Percentiles rank a stretch among this genome's conserved stretches.
Conservation (phyloP, 2,888 invertebrate genomes). For the Limnephilus lunatus region DNA sequence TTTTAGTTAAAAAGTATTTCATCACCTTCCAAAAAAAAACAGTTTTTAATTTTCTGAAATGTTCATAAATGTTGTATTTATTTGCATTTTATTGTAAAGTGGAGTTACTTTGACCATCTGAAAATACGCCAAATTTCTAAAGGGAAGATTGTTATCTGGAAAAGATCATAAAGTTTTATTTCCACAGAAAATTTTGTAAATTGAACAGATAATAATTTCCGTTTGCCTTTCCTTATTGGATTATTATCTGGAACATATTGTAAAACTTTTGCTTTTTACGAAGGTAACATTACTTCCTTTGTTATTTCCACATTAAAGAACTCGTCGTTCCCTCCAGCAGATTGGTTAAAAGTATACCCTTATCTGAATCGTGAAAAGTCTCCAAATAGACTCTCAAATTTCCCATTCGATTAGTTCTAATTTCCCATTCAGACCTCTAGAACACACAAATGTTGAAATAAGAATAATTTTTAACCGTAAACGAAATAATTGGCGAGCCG, state of each 20-base stretch:
- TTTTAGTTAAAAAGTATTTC: too few relatives aligned
- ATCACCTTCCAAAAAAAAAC: too few relatives aligned
- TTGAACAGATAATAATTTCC: background rate
- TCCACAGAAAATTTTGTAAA: too few relatives aligned
- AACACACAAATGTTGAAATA: slow-evolving; percentile 16
- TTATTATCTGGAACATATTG: background rate
- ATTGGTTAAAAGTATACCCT: slow-evolving; percentile 16
- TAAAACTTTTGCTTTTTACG: background rate
- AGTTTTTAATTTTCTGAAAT: too few relatives aligned
- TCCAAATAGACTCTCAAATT: slow-evolving; percentile 4
- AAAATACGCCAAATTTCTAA: too few relatives aligned
- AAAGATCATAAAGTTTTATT: too few relatives aligned
- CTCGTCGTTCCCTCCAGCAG: background rate
- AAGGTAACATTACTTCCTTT: background rate
- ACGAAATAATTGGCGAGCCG: background rate
- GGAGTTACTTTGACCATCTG: too few relatives aligned
- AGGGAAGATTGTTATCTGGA: too few relatives aligned
- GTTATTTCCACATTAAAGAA: background rate
- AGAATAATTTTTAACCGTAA: background rate
- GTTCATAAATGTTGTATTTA: too few relatives aligned
- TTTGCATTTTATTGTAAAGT: too few relatives aligned
- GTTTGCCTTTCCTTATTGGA: background rate
- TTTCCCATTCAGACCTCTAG: background rate
- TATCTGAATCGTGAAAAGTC: slow-evolving; percentile 32
- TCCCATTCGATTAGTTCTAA: slow-evolving; percentile 13